Conservation (phyloP, 2,888 invertebrate genomes). For the Drosophila affinis region DNA sequence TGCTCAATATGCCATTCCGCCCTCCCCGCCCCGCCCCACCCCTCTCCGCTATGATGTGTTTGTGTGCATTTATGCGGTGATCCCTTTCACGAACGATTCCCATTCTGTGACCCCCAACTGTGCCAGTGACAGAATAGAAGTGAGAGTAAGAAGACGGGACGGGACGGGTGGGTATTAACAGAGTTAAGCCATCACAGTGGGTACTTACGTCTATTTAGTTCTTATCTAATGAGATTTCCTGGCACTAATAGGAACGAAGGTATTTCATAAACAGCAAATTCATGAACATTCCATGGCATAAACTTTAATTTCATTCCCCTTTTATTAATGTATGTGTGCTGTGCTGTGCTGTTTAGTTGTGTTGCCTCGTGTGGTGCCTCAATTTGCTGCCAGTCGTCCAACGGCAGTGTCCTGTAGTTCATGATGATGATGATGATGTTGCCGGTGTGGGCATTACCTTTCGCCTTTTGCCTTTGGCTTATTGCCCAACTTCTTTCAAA, state of each 20-base stretch:
- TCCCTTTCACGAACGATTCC: slow-evolving; percentile 29
- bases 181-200: slow-evolving; percentile 41
- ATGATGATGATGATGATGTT: slow-evolving; percentile 24
- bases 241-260: slow-evolving; percentile 24
- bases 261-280: slow-evolving; percentile 10
- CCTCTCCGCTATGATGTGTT: background rate
- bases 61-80: slow-evolving; percentile 36
- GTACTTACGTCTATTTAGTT: slow-evolving; percentile 25
- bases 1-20: slow-evolving; percentile 24
- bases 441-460: slow-evolving; percentile 46
- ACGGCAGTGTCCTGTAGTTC: background rate
- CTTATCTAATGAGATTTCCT: slow-evolving; percentile 36
- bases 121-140: background rate
- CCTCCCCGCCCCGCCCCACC: too few species aligned
- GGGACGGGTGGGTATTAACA: slow-evolving; percentile 18
- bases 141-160: background rate
- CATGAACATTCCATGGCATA: slow-evolving; percentile 26
- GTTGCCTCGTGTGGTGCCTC: slow-evolving; percentile 54
- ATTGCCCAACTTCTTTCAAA: slow-evolving; percentile 11
- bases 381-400: slow-evolving; percentile 44
- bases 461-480: slow-evolving; percentile 45
- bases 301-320: slow-evolving; percentile 21
- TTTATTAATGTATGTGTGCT: slow-evolving; percentile 1
- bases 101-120: background rate
- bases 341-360: slow-evolving; percentile 38